These are phyloP conservation scores for Hyppa rectilinea DNA, from an alignment of 2,888 invertebrate genomes.

Conservation along the genomic window DNA sequence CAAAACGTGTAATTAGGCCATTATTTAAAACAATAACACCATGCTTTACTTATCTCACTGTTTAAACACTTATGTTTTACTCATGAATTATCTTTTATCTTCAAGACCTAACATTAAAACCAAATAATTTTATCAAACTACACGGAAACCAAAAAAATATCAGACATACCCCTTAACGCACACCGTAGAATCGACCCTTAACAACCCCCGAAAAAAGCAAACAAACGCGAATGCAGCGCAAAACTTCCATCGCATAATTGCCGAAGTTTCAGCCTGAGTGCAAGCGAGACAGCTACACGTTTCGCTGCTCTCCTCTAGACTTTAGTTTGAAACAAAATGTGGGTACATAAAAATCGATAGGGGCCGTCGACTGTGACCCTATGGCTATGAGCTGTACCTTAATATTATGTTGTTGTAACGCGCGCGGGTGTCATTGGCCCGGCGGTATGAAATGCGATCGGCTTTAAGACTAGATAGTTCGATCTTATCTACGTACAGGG, in stretches of 20 bases:
- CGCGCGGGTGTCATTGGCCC: conserved; percentile 28
- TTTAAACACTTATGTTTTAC: no score
- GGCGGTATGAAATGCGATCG: neutral
- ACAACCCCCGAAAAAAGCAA: conserved; percentile 44
- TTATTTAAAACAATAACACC: no score
- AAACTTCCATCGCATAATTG: conserved; percentile 46
- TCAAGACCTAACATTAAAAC: neutral
- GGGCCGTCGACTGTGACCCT: conserved; percentile 56
- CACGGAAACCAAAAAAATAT: neutral
- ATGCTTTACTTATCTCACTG: no score
- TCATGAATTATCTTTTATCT: no score
- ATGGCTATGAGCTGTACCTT: conserved; percentile 23
- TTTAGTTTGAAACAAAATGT: conserved; percentile 79
- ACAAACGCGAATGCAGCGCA: conserved; percentile 32
- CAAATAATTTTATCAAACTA: neutral
- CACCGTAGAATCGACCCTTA: conserved; percentile 16
- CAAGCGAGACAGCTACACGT: conserved; percentile 71
- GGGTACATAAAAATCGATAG: conserved; percentile 83
- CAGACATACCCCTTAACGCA: conserved; percentile 9
- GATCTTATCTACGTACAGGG: no score
- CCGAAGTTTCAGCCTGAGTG: conserved; percentile 55
- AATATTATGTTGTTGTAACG: conserved; percentile 9
- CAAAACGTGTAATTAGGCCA: no score
- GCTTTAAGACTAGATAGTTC: neutral
- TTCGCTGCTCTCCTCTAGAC: conserved; percentile 57